Conservation (phyloP, 2,113 vertebrate genomes). For the Oenanthe melanoleuca region DNA sequence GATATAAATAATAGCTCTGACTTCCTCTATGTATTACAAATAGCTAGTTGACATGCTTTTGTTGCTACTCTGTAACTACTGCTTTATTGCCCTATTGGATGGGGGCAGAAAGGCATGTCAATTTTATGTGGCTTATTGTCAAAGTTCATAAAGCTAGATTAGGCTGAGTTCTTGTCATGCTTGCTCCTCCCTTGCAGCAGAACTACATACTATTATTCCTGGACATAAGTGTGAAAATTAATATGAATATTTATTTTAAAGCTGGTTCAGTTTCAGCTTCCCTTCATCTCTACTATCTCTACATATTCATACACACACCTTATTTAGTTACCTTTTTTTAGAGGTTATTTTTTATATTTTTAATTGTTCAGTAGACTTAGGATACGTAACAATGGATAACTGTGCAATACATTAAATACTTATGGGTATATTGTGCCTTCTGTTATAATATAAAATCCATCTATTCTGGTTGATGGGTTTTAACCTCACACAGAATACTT, state of each 20-base stretch:
- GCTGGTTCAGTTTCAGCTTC: constrained; percentile 23
- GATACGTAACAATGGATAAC: constrained; percentile 80
- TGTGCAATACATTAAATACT: constrained; percentile 82
- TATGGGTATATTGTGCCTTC: constrained; percentile 85
- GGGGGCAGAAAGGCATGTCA: constrained; percentile 26
- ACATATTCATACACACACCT: neutral
- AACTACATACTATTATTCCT: constrained; percentile 11
- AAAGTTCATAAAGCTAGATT: constrained; percentile 50
- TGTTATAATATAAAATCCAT: constrained; percentile 89
- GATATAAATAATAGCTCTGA: neutral
- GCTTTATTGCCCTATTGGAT: constrained; percentile 58
- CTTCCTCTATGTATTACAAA: constrained; percentile 18
- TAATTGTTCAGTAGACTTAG: constrained; percentile 77
- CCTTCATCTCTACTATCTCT: neutral
- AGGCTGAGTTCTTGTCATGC: neutral
- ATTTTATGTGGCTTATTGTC: constrained; percentile 15
- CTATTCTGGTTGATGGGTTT: constrained; percentile 95
- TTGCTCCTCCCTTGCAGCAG: constrained; percentile 23
- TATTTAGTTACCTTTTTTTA: constrained; percentile 64
- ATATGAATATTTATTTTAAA: constrained; percentile 61
- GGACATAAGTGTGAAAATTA: constrained; percentile 68
- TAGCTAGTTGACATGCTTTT: constrained; percentile 32
- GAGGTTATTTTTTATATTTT: constrained; percentile 67
- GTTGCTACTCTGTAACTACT: constrained; percentile 10
- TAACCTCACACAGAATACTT: constrained; percentile 99